Base-by-base conservation (phyloP, 2,888 invertebrate species). In the Caenorhabditis wallacei region DNA sequence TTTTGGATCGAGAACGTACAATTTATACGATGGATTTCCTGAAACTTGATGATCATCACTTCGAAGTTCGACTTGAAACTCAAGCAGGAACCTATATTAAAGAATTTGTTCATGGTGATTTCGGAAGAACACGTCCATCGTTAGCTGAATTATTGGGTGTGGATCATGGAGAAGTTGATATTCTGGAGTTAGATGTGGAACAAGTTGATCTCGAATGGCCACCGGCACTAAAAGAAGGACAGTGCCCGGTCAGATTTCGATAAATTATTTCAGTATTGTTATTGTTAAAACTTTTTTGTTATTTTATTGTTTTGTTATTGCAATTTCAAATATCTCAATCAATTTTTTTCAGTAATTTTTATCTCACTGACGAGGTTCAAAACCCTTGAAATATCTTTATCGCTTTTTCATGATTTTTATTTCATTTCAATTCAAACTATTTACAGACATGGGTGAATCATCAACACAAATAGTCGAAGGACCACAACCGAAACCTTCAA, bases 81-180 rank as follows among this genome's bases (percentile, higher is more conserved):
- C 91, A 92, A 85, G 92, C 92, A 16, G 92, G 92, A 18, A 92
- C 92, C 1, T 99, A 99, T 92, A 95, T 99, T 0, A 99, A 99
- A 93, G 98, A 99, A 93, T 96, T 98, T 93, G 95, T 96, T 22
- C 97, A 98, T 93, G 96, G 98, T 2, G 98, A 99, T 93, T 95
- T 97, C 92, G 95, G 96, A 1, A 94, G 98, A 87, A 97, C 97
- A 0, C 92, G 92, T 11, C 98, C 98, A 24, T 91, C 90, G 1
- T 63, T 91, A 0, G 93, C 94, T 0, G 94, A 94, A 22, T 93
- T 96, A 53, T 93, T 97, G 46, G 94, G 94, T 0, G 93, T 93
- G 35, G 94, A 94, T 35, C 83, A 87, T 51, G 88, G 88, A 56
- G 88, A 88, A 69, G 82, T 95, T 7, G 98, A 98, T 92, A 96